Evolutionary conservation across 2,888 invertebrate species (phyloP).

Genomic region (Pseudanteris insignis): DNA sequence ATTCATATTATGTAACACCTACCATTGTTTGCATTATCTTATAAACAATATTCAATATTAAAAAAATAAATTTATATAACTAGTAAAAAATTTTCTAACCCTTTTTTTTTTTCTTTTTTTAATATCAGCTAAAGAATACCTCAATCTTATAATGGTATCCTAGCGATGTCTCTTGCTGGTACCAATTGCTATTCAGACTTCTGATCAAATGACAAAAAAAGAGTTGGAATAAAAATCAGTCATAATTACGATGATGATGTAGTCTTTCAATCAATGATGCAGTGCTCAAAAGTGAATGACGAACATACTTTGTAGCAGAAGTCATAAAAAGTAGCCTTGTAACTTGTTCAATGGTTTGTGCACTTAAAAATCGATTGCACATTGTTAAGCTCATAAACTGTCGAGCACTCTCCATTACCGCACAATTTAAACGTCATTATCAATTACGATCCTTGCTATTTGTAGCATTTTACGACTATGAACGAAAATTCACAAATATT

Average conservation of each 20-base stretch:
- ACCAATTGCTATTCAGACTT: conserved; percentile 43
- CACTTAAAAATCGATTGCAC: conserved; percentile 5
- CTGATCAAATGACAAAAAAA: conserved; percentile 41
- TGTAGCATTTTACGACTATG: conserved; percentile 4
- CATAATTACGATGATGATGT: conserved; percentile 1
- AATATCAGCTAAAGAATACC: conserved; percentile 16
- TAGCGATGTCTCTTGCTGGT: conserved; percentile 50
- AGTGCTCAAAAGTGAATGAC: too few species aligned
- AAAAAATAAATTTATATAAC: too few species aligned
- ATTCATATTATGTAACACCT: too few species aligned
- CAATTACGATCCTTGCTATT: conserved; percentile 18
- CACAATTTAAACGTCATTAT: conserved; percentile 29
- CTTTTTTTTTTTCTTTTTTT: conserved; percentile 4
- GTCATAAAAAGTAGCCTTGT: conserved; percentile 10
- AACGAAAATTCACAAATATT: conserved; percentile 8
- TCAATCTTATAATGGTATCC: conserved; percentile 22
- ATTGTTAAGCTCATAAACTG: conserved; percentile 7
- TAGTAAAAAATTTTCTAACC: not conserved
- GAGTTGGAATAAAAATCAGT: conserved; percentile 14
- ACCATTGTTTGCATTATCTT: too few species aligned
- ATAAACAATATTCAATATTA: too few species aligned
- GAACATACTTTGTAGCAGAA: too few species aligned
- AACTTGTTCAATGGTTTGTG: too few species aligned
- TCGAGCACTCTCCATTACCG: conserved; percentile 23
- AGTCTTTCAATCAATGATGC: too few species aligned